Percentiles rank a stretch among this genome's conserved stretches.
phyloP scores from a whole-genome alignment of 2,888 invertebrate species.

The Acanthococcus lagerstroemiae region DNA sequence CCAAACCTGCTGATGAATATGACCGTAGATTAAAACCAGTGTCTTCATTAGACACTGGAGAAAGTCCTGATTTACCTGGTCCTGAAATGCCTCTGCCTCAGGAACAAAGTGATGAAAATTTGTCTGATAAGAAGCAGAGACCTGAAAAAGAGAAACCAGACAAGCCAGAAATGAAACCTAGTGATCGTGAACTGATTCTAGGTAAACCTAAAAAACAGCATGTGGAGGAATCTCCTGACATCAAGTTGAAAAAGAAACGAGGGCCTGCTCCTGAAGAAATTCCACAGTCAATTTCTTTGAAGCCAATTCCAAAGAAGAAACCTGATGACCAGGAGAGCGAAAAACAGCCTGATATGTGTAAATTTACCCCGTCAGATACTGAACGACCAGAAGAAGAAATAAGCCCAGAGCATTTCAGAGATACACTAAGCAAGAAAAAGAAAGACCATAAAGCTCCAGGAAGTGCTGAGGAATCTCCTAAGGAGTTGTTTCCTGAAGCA shows the following conservation, averaged over 20 bases:
- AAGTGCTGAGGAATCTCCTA: no score
- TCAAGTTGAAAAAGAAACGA: constrained; percentile 42
- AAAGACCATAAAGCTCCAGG: no score
- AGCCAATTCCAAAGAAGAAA: constrained; percentile 40
- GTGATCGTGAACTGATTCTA: neutral
- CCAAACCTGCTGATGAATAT: constrained; percentile 33
- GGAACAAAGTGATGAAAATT: no score
- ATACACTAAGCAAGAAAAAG: no score
- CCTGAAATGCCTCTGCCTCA: constrained; percentile 35
- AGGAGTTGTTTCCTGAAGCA: no score
- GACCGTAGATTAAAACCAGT: constrained; percentile 38
- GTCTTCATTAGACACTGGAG: constrained; percentile 36
- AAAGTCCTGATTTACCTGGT: constrained; percentile 32
- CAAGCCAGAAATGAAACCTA: neutral
- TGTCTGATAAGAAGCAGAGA: constrained; percentile 35
- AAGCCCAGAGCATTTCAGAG: no score
- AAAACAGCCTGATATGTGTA: constrained; percentile 38
- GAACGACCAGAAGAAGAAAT: constrained; percentile 37
- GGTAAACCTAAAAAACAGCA: constrained; percentile 34
- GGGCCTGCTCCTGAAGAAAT: constrained; percentile 42
- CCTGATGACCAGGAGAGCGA: constrained; percentile 40
- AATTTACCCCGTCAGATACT: constrained; percentile 39
- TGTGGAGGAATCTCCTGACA: constrained; percentile 39
- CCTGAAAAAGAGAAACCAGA: constrained; percentile 36
- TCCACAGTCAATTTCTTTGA: constrained; percentile 41